Conservation (phyloP, 2,113 vertebrate species). For the Chaetodon trifascialis region DNA sequence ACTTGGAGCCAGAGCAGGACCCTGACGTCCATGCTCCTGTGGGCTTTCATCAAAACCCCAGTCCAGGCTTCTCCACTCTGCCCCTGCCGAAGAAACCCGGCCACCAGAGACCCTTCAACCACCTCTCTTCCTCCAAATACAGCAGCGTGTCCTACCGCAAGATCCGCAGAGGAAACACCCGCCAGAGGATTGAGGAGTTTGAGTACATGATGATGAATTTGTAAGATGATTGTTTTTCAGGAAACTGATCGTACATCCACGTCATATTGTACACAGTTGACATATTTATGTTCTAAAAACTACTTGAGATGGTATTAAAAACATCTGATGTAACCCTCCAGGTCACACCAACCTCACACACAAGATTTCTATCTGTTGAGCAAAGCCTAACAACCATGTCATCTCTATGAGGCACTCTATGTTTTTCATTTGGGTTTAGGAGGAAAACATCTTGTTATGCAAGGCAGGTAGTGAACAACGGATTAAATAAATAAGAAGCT, state of each 20-base stretch:
- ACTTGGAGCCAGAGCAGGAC: slow-evolving; percentile 52
- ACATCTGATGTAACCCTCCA: background rate
- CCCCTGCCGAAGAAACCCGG: slow-evolving; percentile 66
- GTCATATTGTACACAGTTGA: background rate
- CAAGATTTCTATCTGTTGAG: background rate
- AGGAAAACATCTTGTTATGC: slow-evolving; percentile 20
- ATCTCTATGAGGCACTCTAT: background rate
- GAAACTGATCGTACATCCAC: background rate
- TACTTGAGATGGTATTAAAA: background rate
- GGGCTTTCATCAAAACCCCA: slow-evolving; percentile 48
- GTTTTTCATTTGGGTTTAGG: slow-evolving; percentile 9
- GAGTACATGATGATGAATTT: slow-evolving; percentile 91
- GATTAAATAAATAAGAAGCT: slow-evolving; percentile 51
- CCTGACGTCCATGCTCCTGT: slow-evolving; percentile 18
- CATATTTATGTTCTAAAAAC: slow-evolving; percentile 1
- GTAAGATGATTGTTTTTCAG: slow-evolving; percentile 8
- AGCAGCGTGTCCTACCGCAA: slow-evolving; percentile 95
- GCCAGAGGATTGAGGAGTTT: slow-evolving; percentile 93
- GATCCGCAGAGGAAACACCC: slow-evolving; percentile 95
- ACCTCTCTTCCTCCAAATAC: slow-evolving; percentile 88
- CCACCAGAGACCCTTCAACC: slow-evolving; percentile 83
- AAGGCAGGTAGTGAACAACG: slow-evolving; percentile 26
- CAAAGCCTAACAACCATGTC: background rate
- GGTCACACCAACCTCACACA: background rate
- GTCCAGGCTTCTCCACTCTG: slow-evolving; percentile 70